Evolutionary conservation across 1,140 invertebrate genomes (phyloP).

Genomic region (Rhynchophorus ferrugineus): DNA sequence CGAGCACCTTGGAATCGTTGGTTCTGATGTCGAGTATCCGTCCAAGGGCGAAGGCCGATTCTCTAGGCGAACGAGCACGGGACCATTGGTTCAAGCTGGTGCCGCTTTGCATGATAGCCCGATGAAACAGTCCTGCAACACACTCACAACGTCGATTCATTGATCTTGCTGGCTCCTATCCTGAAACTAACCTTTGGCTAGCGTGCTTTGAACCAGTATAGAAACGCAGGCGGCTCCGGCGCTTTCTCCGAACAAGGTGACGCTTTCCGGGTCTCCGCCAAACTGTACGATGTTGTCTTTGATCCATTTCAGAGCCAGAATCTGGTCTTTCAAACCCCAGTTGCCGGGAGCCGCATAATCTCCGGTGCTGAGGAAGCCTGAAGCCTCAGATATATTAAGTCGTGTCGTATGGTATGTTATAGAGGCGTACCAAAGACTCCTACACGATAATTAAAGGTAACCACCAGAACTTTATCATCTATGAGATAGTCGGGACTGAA

Average conservation of each 20-base stretch:
- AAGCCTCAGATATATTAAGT: no score
- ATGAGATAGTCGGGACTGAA: conserved; percentile 60
- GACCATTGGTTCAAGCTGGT: conserved; percentile 11
- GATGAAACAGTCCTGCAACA: conserved; percentile 12
- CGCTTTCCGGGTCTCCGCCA: background rate
- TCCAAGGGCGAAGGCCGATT: conserved; percentile 9
- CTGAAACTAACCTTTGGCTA: conserved; percentile 3
- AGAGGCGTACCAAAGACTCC: conserved; percentile 51
- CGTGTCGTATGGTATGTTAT: background rate
- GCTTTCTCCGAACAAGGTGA: background rate
- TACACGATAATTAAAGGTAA: conserved; percentile 63
- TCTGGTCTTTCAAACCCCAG: conserved; percentile 8
- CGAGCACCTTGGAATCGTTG: conserved; percentile 2
- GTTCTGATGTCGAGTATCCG: conserved; percentile 11
- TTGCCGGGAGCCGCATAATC: conserved; percentile 7
- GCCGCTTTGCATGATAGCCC: conserved; percentile 18
- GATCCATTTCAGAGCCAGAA: conserved; percentile 5
- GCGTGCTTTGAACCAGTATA: background rate
- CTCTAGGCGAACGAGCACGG: conserved; percentile 2
- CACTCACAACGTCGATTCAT: no score
- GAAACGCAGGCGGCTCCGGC: background rate
- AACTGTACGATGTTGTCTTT: background rate
- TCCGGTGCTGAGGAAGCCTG: conserved; percentile 23
- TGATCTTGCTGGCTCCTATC: no score
- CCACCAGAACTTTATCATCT: conserved; percentile 58